phyloP scores from a whole-genome alignment of 2,888 invertebrate species.

The Drosophila lutescens region DNA sequence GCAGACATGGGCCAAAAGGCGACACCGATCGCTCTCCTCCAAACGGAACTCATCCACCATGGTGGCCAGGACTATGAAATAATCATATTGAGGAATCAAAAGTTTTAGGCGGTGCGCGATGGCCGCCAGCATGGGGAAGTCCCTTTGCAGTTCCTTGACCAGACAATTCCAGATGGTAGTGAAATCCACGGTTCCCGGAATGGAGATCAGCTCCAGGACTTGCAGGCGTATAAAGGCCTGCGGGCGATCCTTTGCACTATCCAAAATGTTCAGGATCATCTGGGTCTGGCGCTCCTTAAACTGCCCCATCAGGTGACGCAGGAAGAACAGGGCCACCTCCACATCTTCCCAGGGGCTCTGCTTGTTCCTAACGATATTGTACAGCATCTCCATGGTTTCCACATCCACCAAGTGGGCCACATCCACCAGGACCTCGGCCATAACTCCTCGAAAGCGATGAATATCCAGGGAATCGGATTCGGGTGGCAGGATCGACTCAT shows the following conservation, averaged over 20 bases:
- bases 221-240: slow-evolving; percentile 1
- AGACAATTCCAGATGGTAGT: background rate
- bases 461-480: background rate
- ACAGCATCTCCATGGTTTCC: background rate
- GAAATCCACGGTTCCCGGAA: background rate
- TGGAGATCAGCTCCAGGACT: background rate
- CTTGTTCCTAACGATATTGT: background rate
- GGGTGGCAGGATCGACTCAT: background rate
- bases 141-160: background rate
- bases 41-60: background rate
- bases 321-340: background rate
- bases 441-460: background rate
- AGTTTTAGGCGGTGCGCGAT: background rate
- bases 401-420: background rate
- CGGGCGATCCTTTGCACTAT: background rate
- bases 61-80: background rate
- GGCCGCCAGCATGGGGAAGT: background rate
- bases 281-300: background rate
- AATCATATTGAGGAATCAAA: background rate
- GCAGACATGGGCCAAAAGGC: background rate
- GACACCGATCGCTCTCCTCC: background rate
- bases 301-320: background rate
- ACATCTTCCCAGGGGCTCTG: background rate
- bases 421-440: background rate
- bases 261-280: background rate